Conservation (phyloP, 2,797 vertebrate species). For the Xenopus petersii region DNA sequence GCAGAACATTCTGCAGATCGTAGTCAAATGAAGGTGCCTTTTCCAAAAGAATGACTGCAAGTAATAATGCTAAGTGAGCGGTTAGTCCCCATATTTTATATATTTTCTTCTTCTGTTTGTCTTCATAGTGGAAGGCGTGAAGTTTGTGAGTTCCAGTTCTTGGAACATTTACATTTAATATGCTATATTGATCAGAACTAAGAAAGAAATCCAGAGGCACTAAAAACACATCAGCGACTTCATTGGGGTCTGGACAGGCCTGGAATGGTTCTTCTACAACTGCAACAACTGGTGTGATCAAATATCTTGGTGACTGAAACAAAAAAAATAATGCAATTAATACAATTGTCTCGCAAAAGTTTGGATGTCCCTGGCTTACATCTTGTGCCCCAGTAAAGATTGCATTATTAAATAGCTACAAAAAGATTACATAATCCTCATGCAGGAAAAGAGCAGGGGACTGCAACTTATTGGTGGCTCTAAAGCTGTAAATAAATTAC, state of each 20-base stretch:
- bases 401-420: too few species aligned
- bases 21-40: conserved; percentile 77
- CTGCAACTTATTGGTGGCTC: too few species aligned
- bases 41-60: conserved; percentile 70
- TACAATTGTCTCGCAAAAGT: too few species aligned
- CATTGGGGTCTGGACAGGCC: conserved; percentile 75
- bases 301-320: conserved; percentile 63
- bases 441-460: too few species aligned
- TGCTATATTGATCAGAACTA: conserved; percentile 61
- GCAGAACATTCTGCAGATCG: conserved; percentile 56
- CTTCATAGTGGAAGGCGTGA: conserved; percentile 75
- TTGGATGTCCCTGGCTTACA: too few species aligned
- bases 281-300: conserved; percentile 85
- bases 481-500: too few species aligned
- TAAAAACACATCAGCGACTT: conserved; percentile 84
- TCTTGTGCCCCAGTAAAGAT: too few species aligned
- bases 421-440: too few species aligned
- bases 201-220: conserved; percentile 85
- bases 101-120: conserved; percentile 58
- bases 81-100: conserved; percentile 86
- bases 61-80: conserved; percentile 70
- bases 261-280: conserved; percentile 82
- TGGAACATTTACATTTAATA: not conserved
- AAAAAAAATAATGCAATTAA: not conserved
- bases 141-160: conserved; percentile 4